These are phyloP conservation scores for Poeciliopsis occidentalis DNA, from an alignment of 2,113 vertebrate genomes.

Conservation along the genomic window DNA sequence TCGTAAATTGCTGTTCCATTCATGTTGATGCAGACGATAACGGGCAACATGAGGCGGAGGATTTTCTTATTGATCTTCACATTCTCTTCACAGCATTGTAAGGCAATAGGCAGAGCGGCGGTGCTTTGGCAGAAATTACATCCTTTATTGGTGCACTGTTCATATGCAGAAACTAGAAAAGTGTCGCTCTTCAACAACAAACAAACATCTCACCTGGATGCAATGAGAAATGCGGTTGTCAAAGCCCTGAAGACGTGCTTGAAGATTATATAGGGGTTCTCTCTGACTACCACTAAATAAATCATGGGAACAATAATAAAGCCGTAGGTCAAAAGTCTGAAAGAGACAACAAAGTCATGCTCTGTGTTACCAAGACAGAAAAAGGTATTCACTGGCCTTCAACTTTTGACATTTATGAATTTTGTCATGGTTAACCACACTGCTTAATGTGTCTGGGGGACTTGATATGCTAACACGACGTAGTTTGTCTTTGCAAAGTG, in stretches of 20 bases:
- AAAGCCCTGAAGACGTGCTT: not conserved
- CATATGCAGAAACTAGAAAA: not conserved
- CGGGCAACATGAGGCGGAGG: constrained; percentile 1
- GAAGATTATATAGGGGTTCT: not conserved
- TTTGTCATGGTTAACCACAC: not conserved
- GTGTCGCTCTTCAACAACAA: no score
- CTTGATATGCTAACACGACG: no score
- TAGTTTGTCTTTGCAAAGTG: no score
- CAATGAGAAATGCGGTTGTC: not conserved
- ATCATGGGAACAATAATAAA: not conserved
- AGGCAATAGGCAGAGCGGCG: not conserved
- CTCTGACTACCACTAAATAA: not conserved
- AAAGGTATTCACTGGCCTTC: no score
- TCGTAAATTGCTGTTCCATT: not conserved
- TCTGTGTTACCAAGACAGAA: no score
- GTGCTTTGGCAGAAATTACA: not conserved
- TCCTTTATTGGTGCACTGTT: no score
- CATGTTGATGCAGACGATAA: not conserved
- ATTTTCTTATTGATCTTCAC: not conserved
- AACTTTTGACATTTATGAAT: not conserved
- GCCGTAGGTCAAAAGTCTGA: not conserved
- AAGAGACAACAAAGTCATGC: not conserved
- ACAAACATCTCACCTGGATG: not conserved
- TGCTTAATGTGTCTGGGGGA: no score
- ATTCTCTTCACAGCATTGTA: not conserved